phyloP scores from a whole-genome alignment of 1,140 invertebrate species.

The Coptotermes formosanus region DNA sequence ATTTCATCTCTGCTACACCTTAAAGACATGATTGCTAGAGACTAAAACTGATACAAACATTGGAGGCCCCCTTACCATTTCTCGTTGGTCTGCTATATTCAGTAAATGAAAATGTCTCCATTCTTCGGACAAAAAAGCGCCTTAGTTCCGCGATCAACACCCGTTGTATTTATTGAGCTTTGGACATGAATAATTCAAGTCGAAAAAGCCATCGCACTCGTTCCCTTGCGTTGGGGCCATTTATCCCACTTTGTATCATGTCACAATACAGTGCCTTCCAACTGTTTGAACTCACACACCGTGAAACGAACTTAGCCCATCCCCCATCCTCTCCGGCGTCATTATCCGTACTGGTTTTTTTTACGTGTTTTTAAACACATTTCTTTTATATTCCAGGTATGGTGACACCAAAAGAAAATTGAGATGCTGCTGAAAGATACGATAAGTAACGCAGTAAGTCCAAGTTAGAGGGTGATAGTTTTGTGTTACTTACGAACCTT shows the following conservation, averaged over 20 bases:
- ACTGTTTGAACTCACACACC: constrained; percentile 14
- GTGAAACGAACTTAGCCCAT: not conserved
- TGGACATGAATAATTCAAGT: constrained; percentile 25
- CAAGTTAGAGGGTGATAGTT: too few species aligned
- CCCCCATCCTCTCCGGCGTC: not conserved
- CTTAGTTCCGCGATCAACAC: not conserved
- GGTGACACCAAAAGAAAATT: not conserved
- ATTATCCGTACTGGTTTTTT: not conserved
- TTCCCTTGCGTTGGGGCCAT: not conserved
- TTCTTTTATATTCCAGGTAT: not conserved
- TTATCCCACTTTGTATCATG: constrained; percentile 26
- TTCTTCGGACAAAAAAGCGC: too few species aligned
- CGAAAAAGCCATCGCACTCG: not conserved
- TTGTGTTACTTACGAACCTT: too few species aligned
- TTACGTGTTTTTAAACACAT: not conserved
- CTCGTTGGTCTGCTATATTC: too few species aligned
- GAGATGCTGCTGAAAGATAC: not conserved
- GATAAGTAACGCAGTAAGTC: too few species aligned
- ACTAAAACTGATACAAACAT: too few species aligned
- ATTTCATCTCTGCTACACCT: too few species aligned
- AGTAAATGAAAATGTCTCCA: too few species aligned
- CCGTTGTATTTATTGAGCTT: not conserved
- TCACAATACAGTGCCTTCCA: not conserved
- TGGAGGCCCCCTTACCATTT: too few species aligned
- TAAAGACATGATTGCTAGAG: too few species aligned